Evolutionary conservation across 2,888 invertebrate species (phyloP), one percentile per base, ranked within the genome.

Genomic region (Elysia crispata): DNA sequence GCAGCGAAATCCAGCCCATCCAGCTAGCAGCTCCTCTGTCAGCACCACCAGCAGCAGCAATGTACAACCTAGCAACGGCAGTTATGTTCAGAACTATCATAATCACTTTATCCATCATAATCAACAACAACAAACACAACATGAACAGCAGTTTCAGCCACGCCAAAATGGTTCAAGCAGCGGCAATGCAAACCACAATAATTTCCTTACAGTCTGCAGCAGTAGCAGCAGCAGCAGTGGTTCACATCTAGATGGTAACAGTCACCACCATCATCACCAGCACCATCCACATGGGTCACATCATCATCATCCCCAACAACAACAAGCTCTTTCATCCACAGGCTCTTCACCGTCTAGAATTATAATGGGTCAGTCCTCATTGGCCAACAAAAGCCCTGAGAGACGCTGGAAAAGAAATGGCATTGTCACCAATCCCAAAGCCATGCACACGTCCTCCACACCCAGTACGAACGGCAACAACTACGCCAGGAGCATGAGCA

Each of bases 391-490:
- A 31, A 91, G 91, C 0, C 91, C 92, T 20, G 91, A 92, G 79
- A 89, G 89, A 79, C 85, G 90, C 69, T 84, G 88, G 23, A 89
- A 91, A 80, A 83, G 92, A 60, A 92, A 92, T 80, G 92, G 92
- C 23, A 92, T 92, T 73, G 91, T 92, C 23, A 91, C 92, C 57
- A 92, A 92, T 84, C 92, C 92, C 8, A 92, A 92, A 77, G 89
- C 90, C 72, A 87, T 86, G 25, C 88, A 89, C 54, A 84, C 83
- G 8, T 60, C 60, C 3, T 20, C 60, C 60, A 60, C 20, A 23
- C 6, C 20, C 60, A 60, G 15, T 6, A 20, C 3, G 6, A 41
- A 41, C 11, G 41, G 41, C 41, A 41, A 41, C 41, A 41, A 11
- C 11, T 41, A 41, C 41, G 41, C 41, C 3, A 41, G 41, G 41